These are phyloP conservation scores for Daphoenositta chrysoptera DNA, from an alignment of 2,113 vertebrate species.

Conservation along the genomic window DNA sequence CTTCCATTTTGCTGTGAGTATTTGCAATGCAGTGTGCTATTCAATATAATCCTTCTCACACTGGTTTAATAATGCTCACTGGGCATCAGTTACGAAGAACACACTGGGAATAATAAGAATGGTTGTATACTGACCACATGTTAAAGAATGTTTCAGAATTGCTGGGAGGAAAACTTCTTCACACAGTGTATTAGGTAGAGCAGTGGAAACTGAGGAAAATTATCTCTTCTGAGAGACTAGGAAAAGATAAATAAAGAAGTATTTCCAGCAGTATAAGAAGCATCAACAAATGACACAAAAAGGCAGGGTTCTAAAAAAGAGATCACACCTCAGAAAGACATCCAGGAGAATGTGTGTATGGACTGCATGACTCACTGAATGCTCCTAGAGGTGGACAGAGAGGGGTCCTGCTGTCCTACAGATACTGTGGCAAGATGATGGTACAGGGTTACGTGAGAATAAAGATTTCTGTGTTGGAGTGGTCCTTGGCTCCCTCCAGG, in stretches of 20 bases:
- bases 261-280: neutral
- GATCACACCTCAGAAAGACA: neutral
- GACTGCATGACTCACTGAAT: neutral
- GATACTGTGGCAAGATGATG: neutral
- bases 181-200: neutral
- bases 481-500: neutral
- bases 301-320: neutral
- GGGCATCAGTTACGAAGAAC: neutral
- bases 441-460: neutral
- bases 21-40: neutral
- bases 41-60: neutral
- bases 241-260: neutral
- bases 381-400: neutral
- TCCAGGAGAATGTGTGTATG: neutral
- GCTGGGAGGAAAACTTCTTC: neutral
- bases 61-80: constrained; percentile 7
- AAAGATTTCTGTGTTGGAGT: neutral
- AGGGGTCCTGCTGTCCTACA: neutral
- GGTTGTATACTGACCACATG: neutral
- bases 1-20: neutral
- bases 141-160: neutral
- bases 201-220: neutral
- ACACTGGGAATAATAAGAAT: neutral
- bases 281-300: neutral
- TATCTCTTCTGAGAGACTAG: neutral